A percentile compares a stretch with the other conserved stretches of the same genome.
These are phyloP conservation scores for Bombus difficillimus DNA, from an alignment of 1,140 invertebrate species.

Conservation along the genomic window DNA sequence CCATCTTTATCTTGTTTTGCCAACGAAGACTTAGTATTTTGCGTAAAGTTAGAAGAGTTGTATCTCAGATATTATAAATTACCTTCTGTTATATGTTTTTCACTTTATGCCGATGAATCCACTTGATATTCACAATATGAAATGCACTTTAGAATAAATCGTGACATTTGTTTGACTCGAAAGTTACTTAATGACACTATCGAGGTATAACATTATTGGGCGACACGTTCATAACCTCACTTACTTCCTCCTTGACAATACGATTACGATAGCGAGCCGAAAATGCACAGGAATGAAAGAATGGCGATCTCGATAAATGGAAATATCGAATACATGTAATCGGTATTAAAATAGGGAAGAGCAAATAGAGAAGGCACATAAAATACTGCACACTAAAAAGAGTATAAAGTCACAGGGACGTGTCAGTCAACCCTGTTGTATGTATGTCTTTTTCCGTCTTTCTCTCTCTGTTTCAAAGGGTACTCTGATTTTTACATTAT, in stretches of 20 bases:
- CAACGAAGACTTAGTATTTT: not conserved
- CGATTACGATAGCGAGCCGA: constrained; percentile 7
- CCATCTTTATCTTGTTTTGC: not conserved
- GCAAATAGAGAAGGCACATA: constrained; percentile 6
- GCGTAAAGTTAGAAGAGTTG: constrained; percentile 12
- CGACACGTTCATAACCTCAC: constrained; percentile 57
- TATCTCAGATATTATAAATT: constrained; percentile 5
- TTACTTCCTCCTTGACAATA: constrained; percentile 35
- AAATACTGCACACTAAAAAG: constrained; percentile 28
- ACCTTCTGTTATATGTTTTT: constrained; percentile 27
- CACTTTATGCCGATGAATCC: not conserved
- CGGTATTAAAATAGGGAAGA: not conserved
- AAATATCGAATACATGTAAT: not conserved
- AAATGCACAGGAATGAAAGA: not conserved
- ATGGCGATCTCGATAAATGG: not conserved
- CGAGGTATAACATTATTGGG: constrained; percentile 38
- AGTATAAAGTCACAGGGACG: constrained; percentile 33
- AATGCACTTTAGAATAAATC: constrained; percentile 15
- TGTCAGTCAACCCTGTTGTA: constrained; percentile 47
- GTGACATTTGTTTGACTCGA: constrained; percentile 24
- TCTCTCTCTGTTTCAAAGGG: not conserved
- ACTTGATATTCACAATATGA: constrained; percentile 17
- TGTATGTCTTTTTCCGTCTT: not conserved
- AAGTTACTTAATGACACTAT: constrained; percentile 46
- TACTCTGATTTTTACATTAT: constrained; percentile 27